phyloP scores from a whole-genome alignment of 64 coral and sea anemone genomes.

The Catalaphyllia jardinei region DNA sequence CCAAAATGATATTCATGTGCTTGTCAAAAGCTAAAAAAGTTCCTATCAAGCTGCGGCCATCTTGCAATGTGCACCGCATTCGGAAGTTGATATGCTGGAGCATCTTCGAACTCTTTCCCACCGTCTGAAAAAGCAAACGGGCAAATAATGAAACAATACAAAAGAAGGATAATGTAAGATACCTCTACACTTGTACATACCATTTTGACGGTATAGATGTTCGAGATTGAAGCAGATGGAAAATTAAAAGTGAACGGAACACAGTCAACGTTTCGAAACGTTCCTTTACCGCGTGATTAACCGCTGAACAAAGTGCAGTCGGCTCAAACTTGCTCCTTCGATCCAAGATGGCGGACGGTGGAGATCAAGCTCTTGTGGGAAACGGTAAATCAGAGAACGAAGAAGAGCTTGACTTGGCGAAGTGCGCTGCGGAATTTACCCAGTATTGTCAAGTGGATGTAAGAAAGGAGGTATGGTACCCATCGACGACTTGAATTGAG shows the following conservation, averaged over 20 bases:
- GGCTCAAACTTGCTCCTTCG: not conserved
- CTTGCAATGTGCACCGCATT: conserved; percentile 98
- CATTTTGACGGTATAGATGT: conserved; percentile 94
- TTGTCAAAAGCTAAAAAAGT: conserved; percentile 99
- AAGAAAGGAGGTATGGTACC: conserved; percentile 67
- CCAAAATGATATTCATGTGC: conserved; percentile 99
- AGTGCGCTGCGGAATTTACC: conserved; percentile 77
- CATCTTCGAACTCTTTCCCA: conserved; percentile 99
- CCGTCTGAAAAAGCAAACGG: conserved; percentile 63
- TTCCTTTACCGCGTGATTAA: conserved; percentile 12
- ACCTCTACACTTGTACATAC: conserved; percentile 43
- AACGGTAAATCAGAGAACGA: conserved; percentile 35
- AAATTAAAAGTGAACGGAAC: conserved; percentile 19
- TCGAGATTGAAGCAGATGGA: conserved; percentile 63
- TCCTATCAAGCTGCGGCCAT: conserved; percentile 98
- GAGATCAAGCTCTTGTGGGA: not conserved
- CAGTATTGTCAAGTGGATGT: conserved; percentile 88
- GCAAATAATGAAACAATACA: not conserved
- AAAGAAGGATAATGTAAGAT: not conserved
- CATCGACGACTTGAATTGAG: not conserved
- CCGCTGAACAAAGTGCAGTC: conserved; percentile 63
- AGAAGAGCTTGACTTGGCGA: conserved; percentile 56
- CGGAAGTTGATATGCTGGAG: conserved; percentile 98
- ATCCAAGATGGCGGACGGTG: conserved; percentile 80
- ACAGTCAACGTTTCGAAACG: conserved; percentile 59